Evolutionary conservation across 37 sponge, comb jelly and placozoan species (phyloP).

Genomic region (Beroe forskalii): DNA sequence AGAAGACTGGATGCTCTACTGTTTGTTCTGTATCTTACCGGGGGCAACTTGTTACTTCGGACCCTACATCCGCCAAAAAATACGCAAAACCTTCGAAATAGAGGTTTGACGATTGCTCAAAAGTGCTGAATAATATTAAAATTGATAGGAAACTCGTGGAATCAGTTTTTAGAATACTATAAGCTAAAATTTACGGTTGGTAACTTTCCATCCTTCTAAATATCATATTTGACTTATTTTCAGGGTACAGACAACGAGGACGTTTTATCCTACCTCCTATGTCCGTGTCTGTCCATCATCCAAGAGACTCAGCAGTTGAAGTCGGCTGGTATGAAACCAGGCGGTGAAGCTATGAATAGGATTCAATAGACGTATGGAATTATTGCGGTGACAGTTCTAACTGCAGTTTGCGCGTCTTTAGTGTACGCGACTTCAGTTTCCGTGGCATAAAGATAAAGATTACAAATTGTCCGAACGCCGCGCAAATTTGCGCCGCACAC

Average conservation of each 20-base stretch:
- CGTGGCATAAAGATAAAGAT: too few species aligned
- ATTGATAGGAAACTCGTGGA: too few species aligned
- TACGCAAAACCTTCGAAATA: conserved; percentile 41
- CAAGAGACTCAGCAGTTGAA: conserved; percentile 59
- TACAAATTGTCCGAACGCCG: too few species aligned
- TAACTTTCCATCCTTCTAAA: too few species aligned
- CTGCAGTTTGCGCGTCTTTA: too few species aligned
- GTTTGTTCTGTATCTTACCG: conserved; percentile 60
- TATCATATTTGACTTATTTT: too few species aligned
- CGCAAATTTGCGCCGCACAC: too few species aligned
- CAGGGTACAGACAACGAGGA: conserved; percentile 48
- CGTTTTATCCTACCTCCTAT: conserved; percentile 26
- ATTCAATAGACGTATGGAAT: background rate
- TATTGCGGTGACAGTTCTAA: too few species aligned
- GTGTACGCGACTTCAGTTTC: too few species aligned
- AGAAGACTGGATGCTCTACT: conserved; percentile 64
- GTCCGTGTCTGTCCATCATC: conserved; percentile 52
- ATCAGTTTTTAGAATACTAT: too few species aligned
- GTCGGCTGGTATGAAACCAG: conserved; percentile 61
- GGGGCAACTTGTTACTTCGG: conserved; percentile 57
- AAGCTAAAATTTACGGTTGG: too few species aligned
- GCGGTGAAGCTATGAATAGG: conserved; percentile 60
- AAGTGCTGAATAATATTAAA: too few species aligned
- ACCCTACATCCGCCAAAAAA: conserved; percentile 39
- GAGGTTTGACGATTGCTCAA: background rate